Conservation (phyloP, 2,888 invertebrate genomes). For the Ophioninae sp. region DNA sequence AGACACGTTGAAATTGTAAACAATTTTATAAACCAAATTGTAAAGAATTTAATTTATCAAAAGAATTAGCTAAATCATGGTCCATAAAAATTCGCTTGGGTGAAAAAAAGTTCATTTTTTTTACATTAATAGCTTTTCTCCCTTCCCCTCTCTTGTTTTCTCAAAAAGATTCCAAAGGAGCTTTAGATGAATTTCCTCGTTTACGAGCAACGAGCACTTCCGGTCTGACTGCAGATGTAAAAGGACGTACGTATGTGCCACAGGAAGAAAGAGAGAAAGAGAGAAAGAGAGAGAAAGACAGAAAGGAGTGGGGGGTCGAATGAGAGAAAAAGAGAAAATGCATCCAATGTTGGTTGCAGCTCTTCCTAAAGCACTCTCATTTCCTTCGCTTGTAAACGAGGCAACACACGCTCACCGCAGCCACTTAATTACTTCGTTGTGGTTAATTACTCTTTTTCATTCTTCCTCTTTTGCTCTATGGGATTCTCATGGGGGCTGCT, state of each 20-base stretch:
- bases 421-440: slow-evolving; percentile 53
- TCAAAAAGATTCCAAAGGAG: slow-evolving; percentile 10
- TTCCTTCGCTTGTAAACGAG: slow-evolving; percentile 51
- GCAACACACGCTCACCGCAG: slow-evolving; percentile 39
- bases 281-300: not conserved
- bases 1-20: too few relatives aligned
- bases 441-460: slow-evolving; percentile 49
- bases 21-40: too few relatives aligned
- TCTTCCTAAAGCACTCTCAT: slow-evolving; percentile 28
- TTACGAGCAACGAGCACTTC: slow-evolving; percentile 33
- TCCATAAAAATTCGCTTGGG: too few relatives aligned
- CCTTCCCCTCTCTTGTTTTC: not conserved
- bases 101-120: too few relatives aligned
- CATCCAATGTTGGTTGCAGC: slow-evolving; percentile 28
- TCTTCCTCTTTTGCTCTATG: not conserved
- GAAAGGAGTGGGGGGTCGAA: not conserved
- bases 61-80: too few relatives aligned
- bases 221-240: slow-evolving; percentile 14
- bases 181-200: slow-evolving; percentile 51
- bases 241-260: not conserved
- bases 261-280: not conserved
- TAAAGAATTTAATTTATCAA: too few relatives aligned
- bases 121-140: not conserved
- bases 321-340: not conserved
- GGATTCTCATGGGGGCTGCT: not conserved